A percentile compares a stretch with the other conserved stretches of the same genome.
Conservation (phyloP, 2,888 invertebrate species). For the Platynereis dumerilii region DNA sequence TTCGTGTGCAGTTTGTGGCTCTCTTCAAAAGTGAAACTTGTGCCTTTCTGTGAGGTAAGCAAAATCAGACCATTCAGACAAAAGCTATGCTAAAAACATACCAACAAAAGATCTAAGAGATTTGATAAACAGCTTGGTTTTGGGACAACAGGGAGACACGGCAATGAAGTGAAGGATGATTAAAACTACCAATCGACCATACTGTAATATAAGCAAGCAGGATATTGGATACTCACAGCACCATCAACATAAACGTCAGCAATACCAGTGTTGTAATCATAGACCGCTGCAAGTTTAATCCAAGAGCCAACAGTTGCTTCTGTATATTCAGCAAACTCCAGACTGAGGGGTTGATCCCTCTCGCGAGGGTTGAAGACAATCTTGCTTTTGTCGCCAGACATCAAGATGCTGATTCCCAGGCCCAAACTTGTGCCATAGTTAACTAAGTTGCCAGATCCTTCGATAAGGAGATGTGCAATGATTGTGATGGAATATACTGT, state of each 20-base stretch:
- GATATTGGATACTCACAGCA: no score
- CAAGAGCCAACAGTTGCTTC: conserved; percentile 7
- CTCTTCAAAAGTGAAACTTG: background rate
- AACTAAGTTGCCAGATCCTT: background rate
- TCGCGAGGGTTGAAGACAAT: conserved; percentile 5
- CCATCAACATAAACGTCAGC: conserved; percentile 21
- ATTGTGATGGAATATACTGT: conserved; percentile 19
- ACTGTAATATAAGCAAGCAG: no score
- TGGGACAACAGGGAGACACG: no score
- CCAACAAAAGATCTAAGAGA: no score
- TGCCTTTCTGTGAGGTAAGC: background rate
- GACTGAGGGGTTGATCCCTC: background rate
- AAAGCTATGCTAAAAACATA: no score
- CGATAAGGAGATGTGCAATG: conserved; percentile 12
- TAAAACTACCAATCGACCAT: no score
- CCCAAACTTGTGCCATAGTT: conserved; percentile 7
- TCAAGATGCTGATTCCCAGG: background rate
- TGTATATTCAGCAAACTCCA: background rate
- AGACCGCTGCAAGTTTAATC: conserved; percentile 17
- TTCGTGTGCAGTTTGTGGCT: conserved; percentile 21
- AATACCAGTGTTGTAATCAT: conserved; percentile 20
- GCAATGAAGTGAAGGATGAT: no score
- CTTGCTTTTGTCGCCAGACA: background rate
- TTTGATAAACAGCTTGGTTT: no score
- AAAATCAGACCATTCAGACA: background rate